A percentile compares a stretch with the other conserved stretches of the same genome.
phyloP scores from a whole-genome alignment of 2,888 invertebrate genomes.

The Rhingia rostrata region DNA sequence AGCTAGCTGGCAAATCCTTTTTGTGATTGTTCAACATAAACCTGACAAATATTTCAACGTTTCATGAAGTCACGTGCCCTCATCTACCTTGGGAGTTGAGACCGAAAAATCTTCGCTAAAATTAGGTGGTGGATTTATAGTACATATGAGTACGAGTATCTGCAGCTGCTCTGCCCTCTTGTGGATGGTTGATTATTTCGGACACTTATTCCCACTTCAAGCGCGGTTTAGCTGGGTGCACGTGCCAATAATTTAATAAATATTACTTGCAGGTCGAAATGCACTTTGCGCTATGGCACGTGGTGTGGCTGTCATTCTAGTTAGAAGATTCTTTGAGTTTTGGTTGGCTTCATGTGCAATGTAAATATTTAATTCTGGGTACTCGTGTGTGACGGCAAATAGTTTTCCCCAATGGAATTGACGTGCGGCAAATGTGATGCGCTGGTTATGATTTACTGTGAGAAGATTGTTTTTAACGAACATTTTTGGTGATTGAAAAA shows the following conservation, averaged over 20 bases:
- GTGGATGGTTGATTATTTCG: conserved; percentile 51
- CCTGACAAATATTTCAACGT: conserved; percentile 37
- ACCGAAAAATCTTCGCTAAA: conserved; percentile 24
- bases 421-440: conserved; percentile 52
- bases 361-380: conserved; percentile 69
- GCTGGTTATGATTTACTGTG: conserved; percentile 42
- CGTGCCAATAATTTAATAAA: conserved; percentile 72
- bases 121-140: conserved; percentile 33
- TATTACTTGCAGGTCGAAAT: conserved; percentile 56
- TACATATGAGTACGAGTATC: not conserved
- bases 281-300: conserved; percentile 52
- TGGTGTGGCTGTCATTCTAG: conserved; percentile 56
- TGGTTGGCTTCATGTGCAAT: conserved; percentile 24
- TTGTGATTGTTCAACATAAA: conserved; percentile 25
- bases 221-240: conserved; percentile 50
- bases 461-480: conserved; percentile 19
- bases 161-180: not conserved
- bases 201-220: conserved; percentile 60
- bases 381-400: conserved; percentile 35
- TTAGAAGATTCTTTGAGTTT: conserved; percentile 44
- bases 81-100: conserved; percentile 41
- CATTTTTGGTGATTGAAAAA: conserved; percentile 32
- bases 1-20: conserved; percentile 23
- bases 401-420: conserved; percentile 68
- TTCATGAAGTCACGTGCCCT: conserved; percentile 58